Percentiles rank a stretch among this genome's conserved stretches.
phyloP scores from a whole-genome alignment of 1,140 invertebrate species.

The Formica selysi region DNA sequence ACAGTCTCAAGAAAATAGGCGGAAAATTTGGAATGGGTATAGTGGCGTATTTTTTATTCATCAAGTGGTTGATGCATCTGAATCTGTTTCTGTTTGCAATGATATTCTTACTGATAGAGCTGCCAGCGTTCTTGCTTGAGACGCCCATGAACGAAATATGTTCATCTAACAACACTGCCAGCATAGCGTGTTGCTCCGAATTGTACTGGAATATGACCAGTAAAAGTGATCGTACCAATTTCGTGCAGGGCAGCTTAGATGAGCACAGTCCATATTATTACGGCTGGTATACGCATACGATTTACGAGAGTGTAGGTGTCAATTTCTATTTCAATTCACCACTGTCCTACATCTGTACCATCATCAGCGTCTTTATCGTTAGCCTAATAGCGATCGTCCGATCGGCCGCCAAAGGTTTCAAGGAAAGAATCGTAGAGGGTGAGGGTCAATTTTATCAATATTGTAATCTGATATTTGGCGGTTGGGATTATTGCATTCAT shows the following conservation, averaged over 20 bases:
- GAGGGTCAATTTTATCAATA: slow-evolving; percentile 94
- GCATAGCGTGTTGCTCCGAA: slow-evolving; percentile 87
- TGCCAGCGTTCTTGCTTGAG: slow-evolving; percentile 89
- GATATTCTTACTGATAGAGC: slow-evolving; percentile 89
- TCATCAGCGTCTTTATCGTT: slow-evolving; percentile 89
- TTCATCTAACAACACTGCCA: slow-evolving; percentile 74
- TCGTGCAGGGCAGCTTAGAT: slow-evolving; percentile 90
- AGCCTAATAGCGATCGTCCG: slow-evolving; percentile 91
- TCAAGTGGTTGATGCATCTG: slow-evolving; percentile 93
- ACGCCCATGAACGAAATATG: slow-evolving; percentile 78
- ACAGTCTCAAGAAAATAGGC: slow-evolving; percentile 91
- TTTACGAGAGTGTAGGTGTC: slow-evolving; percentile 80
- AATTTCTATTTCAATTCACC: slow-evolving; percentile 90
- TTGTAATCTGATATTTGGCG: slow-evolving; percentile 93
- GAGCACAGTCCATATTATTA: slow-evolving; percentile 92
- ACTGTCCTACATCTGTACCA: slow-evolving; percentile 90
- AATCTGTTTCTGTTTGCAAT: slow-evolving; percentile 90
- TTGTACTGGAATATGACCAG: slow-evolving; percentile 87
- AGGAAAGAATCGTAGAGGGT: slow-evolving; percentile 90
- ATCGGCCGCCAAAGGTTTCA: slow-evolving; percentile 90
- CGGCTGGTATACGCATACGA: slow-evolving; percentile 90
- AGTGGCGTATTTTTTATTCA: slow-evolving; percentile 93
- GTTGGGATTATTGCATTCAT: slow-evolving; percentile 96
- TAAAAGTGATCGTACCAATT: slow-evolving; percentile 86
- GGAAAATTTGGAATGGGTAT: slow-evolving; percentile 93